Base-by-base conservation (phyloP, 1,140 invertebrate genomes). In the Pachypsylla venusta region DNA sequence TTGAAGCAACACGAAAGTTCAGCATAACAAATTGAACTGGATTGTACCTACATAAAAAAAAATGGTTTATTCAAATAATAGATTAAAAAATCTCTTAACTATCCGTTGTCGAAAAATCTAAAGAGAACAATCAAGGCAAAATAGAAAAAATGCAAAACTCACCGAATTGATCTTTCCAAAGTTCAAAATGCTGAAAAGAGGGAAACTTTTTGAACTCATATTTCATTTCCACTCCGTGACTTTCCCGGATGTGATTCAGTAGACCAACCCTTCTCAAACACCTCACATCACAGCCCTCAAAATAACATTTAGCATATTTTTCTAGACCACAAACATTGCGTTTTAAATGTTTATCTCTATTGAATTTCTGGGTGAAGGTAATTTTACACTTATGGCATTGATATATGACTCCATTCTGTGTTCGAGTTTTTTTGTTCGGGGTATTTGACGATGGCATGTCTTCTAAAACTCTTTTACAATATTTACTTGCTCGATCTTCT, bases 81-180 rank as follows among this genome's bases (percentile, higher is more conserved):
- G n/a, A n/a, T n/a, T n/a, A n/a, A n/a, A n/a, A n/a, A n/a, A n/a
- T n/a, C n/a, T 35, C 16, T 35, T 35, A 10, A 35, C 10, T 16
- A 35, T 35, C 30, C 16, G 10, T 35, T 10, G 30, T 12, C 30
- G 10, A 35, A 35, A 35, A 35, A 35, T 16, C 10, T 10, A 16
- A 12, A 35, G 30, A 35, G 10, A 35, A 35, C 10, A 35, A 35
- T 35, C 16, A 10, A 35, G 30, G 16, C 10, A 35, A 12, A 12
- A 16, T 12, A 35, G 16, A 35, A 35, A 35, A 35, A 35, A 35
- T 12, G 10, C 30, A 48, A 48, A 19, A 4, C 42, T 48, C 22
- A 48, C 42, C 42, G 22, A 48, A 10, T 19, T 48, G n/a, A 48
- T 48, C 42, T 48, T 48, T 48, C 42, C 42, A 48, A n/a, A 48